Conservation (phyloP, 1,140 invertebrate species). For the Drosophila ohnishii region DNA sequence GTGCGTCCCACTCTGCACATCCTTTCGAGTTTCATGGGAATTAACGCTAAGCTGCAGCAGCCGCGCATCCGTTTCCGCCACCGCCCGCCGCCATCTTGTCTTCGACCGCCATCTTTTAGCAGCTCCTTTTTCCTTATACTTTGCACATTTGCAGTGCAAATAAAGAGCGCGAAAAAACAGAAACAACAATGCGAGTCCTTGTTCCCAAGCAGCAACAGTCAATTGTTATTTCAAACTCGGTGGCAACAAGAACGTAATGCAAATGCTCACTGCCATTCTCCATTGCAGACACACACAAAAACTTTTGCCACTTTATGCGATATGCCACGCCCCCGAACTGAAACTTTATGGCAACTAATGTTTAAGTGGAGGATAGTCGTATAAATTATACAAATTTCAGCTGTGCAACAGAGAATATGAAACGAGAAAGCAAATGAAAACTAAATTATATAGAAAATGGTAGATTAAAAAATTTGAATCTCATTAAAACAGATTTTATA, state of each 20-base stretch:
- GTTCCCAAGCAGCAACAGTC: constrained; percentile 36
- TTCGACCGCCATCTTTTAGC: neutral
- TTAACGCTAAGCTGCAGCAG: constrained; percentile 71
- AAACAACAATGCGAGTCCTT: constrained; percentile 5
- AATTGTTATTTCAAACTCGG: constrained; percentile 60
- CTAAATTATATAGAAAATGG: neutral
- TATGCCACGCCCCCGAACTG: constrained; percentile 26
- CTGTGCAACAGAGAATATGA: neutral
- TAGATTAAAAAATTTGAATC: neutral
- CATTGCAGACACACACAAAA: constrained; percentile 12
- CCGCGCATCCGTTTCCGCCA: constrained; percentile 19
- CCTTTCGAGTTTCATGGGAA: constrained; percentile 67
- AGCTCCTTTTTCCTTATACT: constrained; percentile 17
- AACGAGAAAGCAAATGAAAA: neutral
- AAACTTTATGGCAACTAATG: constrained; percentile 15
- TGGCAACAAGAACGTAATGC: constrained; percentile 69
- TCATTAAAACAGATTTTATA: neutral
- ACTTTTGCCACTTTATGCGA: constrained; percentile 32
- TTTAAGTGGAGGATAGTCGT: neutral
- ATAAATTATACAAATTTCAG: constrained; percentile 7
- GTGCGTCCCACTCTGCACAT: constrained; percentile 43
- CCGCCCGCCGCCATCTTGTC: constrained; percentile 5
- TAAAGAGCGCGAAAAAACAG: constrained; percentile 23
- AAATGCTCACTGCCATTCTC: constrained; percentile 37
- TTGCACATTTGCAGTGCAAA: constrained; percentile 42